Base-by-base conservation (phyloP, 2,888 invertebrate species). In the Aphodius granarius region DNA sequence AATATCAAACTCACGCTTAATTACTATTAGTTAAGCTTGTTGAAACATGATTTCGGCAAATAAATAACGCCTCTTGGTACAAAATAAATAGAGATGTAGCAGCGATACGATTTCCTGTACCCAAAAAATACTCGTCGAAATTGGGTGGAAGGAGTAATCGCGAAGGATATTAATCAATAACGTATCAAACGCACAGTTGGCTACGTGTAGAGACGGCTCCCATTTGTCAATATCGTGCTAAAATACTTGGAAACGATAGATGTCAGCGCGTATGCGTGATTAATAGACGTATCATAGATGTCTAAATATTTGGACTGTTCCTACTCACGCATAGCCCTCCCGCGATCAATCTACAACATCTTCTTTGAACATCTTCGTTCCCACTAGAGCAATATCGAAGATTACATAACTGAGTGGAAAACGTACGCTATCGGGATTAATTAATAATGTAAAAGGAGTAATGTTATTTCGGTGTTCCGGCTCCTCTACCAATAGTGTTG, bases 211-310 rank as follows among this genome's bases (percentile, higher is more conserved):
- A 13, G 43, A 43, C 43, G 6, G 43, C 43, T 43, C 43, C 74
- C 75, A 75, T 75, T 75, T 72, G 75, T 75, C 75, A 75, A 72
- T 72, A 75, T 66, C 66, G 72, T 63, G 71, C 22, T 43, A 72
- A 66, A 63, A 72, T 72, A 72, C 72, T 75, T 72, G 75, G 72
- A 68, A 66, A 63, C 75, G 75, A 72, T 75, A 66, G 66, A 75
- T 72, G 75, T 75, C 75, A 68, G 68, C 68, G 22, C 68, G 21
- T 68, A 68, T 22, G 68, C 22, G 68, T 21, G 68, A 68, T 68
- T 68, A 68, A 68, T 68, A 68, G 68, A 68, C 22, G 22, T 19
- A 22, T 68, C 68, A 20, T 68, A 22, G 68, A 20, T 68, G 21
- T 20, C 21, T 68, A 68, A 68, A 68, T 68, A 68, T 68, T 68